Base-by-base conservation (phyloP, 1,140 invertebrate species). In the Brachionus manjavacas region DNA sequence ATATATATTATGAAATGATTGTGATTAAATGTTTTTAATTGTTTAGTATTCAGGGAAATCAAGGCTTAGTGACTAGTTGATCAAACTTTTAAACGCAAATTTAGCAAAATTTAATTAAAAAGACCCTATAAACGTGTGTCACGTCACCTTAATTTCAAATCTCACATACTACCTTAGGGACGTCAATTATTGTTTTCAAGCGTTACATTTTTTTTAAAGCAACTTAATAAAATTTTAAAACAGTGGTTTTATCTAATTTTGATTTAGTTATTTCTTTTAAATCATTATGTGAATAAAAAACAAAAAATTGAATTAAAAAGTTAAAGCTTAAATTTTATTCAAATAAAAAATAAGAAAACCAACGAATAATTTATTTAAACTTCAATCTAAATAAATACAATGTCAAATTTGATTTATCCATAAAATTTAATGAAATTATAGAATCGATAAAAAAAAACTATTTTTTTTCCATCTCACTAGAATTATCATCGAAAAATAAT, bases 11-110 rank as follows among this genome's bases (percentile, higher is more conserved):
- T 60, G 52, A 20, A 60, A 60, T 9, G 9, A 9, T 60, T 23
- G 52, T 60, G 20, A 60, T 60, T 60, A 60, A 60, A 60, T 60
- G 52, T 60, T 60, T n/a, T 60, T 60, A 60, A 60, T 60, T 60
- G 52, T 60, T 60, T 9, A 23, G 52, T 25, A 60, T 60, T 60
- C 20, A 9, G 52, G 52, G 52, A 60, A 60, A 60, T 60, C 52
- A 60, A 20, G 52, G 16, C 52, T 60, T 60, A 23, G 52, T 23
- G 52, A 60, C 52, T 60, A 60, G 52, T 20, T 60, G 52, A 60
- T 60, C 52, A 60, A 60, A 23, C 11, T 60, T 60, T 60, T 60
- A 60, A 60, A 60, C 52, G 52, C 52, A 60, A 60, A 60, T 60
- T 60, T 60, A 60, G 20, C 52, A 20, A 60, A 60, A 60, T 60